Evolutionary conservation across 1,140 invertebrate genomes (phyloP).

Genomic region (Ceratina australensis): DNA sequence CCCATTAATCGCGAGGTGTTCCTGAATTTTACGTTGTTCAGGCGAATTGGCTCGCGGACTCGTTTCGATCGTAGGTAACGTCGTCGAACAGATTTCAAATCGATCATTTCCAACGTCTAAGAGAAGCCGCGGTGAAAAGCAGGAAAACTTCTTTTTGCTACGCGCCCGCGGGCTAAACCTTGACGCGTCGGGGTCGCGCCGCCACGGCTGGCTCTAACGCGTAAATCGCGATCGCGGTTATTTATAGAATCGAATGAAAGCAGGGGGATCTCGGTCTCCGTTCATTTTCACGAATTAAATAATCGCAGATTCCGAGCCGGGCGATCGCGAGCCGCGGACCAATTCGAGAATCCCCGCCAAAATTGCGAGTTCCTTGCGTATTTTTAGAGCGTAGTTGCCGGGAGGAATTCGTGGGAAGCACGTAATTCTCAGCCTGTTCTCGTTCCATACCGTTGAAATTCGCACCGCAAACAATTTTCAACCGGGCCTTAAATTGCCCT

Average conservation of each 20-base stretch:
- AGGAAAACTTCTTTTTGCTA: background rate
- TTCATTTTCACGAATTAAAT: constrained; percentile 39
- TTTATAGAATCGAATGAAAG: constrained; percentile 14
- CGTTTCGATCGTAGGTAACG: too few relatives aligned
- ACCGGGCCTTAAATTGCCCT: background rate
- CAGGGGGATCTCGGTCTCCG: background rate
- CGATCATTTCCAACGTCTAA: too few relatives aligned
- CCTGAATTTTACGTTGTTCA: too few relatives aligned
- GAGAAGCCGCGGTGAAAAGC: background rate
- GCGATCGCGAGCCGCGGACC: background rate
- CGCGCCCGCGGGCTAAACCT: background rate
- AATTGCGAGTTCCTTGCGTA: constrained; percentile 24
- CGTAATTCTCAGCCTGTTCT: constrained; percentile 2
- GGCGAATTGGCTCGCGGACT: too few relatives aligned
- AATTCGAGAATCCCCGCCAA: constrained; percentile 3
- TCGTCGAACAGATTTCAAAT: background rate
- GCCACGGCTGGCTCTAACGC: too few relatives aligned
- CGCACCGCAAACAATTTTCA: background rate
- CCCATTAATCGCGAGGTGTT: background rate
- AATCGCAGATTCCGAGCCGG: constrained; percentile 18
- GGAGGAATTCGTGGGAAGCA: background rate
- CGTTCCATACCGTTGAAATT: background rate
- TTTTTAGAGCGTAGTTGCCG: constrained; percentile 19
- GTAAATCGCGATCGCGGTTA: constrained; percentile 5
- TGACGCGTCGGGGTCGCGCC: background rate